Evolutionary conservation across 2,113 vertebrate species (phyloP).

Genomic region (Girardinichthys multiradiatus): DNA sequence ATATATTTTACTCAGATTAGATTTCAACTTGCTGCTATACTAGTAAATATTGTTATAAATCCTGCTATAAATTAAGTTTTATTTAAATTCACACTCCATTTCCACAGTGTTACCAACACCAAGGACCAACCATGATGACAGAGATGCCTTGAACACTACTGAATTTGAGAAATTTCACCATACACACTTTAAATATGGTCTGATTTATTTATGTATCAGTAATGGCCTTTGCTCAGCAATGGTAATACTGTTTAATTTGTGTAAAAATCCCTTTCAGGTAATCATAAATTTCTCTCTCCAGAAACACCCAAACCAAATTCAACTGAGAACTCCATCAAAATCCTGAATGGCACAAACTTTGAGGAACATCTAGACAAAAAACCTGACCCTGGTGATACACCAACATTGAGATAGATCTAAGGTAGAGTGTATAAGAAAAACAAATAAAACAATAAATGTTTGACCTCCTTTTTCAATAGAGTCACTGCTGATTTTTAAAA

Average conservation of each 20-base stretch:
- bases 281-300: conserved; percentile 15
- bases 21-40: neutral
- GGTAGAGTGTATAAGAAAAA: neutral
- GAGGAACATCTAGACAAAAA: neutral
- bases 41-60: neutral
- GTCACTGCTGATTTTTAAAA: neutral
- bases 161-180: neutral
- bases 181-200: conserved; percentile 6
- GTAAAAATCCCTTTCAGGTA: neutral
- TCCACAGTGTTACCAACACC: conserved; percentile 10
- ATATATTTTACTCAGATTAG: conserved; percentile 1
- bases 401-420: neutral
- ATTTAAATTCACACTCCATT: neutral
- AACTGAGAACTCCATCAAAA: neutral
- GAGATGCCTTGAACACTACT: neutral
- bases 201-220: neutral
- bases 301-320: conserved; percentile 1
- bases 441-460: neutral
- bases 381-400: neutral
- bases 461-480: conserved; percentile 5
- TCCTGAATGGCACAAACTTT: neutral
- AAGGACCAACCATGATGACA: neutral
- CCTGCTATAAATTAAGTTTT: neutral
- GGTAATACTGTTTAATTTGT: neutral
- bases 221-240: neutral